Conservation (phyloP, 2,888 invertebrate genomes). For the Julus scanicus region DNA sequence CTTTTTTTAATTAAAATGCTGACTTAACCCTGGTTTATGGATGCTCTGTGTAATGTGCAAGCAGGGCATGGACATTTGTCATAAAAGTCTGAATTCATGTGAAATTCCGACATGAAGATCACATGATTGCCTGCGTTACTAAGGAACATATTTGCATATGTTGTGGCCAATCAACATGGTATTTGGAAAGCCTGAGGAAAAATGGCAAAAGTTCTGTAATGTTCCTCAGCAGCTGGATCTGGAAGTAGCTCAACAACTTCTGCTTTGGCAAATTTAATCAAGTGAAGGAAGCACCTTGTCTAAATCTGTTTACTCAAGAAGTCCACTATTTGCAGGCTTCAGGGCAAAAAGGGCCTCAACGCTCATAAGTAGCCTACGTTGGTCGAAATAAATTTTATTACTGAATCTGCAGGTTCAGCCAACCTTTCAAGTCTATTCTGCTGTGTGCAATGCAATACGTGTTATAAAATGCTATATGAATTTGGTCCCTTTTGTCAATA, state of each 20-base stretch:
- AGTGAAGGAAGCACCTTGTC: slow-evolving; percentile 47
- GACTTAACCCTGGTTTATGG: background rate
- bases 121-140: background rate
- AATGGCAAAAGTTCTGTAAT: slow-evolving; percentile 3
- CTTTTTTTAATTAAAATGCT: too few species aligned
- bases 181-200: background rate
- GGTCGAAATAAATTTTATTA: slow-evolving; percentile 40
- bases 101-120: background rate
- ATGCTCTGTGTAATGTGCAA: background rate
- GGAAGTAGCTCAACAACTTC: slow-evolving; percentile 34
- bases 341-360: slow-evolving; percentile 38
- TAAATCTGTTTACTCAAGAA: slow-evolving; percentile 40
- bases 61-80: background rate
- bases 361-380: slow-evolving; percentile 43
- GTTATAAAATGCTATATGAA: background rate
- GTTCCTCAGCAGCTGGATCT: background rate
- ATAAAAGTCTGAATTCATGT: background rate
- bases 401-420: slow-evolving; percentile 41
- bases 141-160: background rate
- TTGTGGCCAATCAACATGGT: slow-evolving; percentile 30
- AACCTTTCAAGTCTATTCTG: slow-evolving; percentile 10
- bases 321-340: slow-evolving; percentile 43
- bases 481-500: slow-evolving; percentile 22
- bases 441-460: background rate
- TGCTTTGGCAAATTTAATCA: slow-evolving; percentile 45